These are phyloP conservation scores for Pyrrhosoma nymphula DNA, from an alignment of 2,888 invertebrate species.

Conservation along the genomic window DNA sequence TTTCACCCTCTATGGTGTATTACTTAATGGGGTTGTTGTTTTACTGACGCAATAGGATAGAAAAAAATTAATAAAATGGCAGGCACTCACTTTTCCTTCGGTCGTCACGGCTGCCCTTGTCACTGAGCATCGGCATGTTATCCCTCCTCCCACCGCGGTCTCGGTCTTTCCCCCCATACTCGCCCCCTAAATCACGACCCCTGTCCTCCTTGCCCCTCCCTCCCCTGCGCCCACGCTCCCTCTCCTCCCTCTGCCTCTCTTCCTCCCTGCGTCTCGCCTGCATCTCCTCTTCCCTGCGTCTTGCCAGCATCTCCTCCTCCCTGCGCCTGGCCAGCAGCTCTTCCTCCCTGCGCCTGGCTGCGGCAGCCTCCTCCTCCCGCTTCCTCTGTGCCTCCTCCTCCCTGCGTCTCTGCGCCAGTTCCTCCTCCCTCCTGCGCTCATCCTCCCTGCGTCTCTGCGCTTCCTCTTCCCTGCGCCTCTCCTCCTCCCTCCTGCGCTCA, in stretches of 20 bases:
- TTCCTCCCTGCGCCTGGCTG: conserved; percentile 45
- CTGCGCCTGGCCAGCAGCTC: conserved; percentile 33
- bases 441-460: conserved; percentile 70
- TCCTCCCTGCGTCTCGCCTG: conserved; percentile 63
- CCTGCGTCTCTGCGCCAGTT: conserved; percentile 69
- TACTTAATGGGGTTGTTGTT: no score
- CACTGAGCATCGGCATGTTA: background rate
- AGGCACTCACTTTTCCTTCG: conserved; percentile 33
- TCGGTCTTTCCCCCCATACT: conserved; percentile 21
- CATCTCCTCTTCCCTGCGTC: conserved; percentile 58
- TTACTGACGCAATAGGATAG: no score
- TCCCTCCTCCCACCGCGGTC: conserved; percentile 5
- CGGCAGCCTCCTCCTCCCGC: conserved; percentile 43
- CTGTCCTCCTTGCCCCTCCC: conserved; percentile 47
- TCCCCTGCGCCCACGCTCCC: conserved; percentile 47
- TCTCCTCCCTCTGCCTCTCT: conserved; percentile 48
- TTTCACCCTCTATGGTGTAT: no score
- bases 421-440: conserved; percentile 72
- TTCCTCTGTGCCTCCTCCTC: conserved; percentile 50
- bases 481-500: conserved; percentile 69
- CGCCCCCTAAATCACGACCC: conserved; percentile 53
- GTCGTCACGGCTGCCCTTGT: conserved; percentile 45
- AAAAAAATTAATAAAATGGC: background rate
- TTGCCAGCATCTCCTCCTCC: conserved; percentile 48
- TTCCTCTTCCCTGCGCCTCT: conserved; percentile 69